Conservation (phyloP, 2,797 vertebrate genomes). For the Hipposideros larvatus region DNA sequence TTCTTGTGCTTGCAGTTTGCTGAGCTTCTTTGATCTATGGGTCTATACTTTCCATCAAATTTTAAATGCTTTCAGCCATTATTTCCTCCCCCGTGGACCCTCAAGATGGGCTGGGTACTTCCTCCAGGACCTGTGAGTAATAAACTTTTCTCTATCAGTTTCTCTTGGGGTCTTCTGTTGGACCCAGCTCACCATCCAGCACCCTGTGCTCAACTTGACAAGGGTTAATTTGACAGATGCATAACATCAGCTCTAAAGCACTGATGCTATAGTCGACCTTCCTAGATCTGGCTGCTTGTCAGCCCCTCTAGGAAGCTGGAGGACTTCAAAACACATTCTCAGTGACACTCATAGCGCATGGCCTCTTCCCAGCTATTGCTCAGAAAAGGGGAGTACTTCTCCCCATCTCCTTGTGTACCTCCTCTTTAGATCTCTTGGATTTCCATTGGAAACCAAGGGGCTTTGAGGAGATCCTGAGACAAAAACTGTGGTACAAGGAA, state of each 20-base stretch:
- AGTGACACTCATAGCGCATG: background rate
- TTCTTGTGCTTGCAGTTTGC: background rate
- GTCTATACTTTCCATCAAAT: constrained; percentile 17
- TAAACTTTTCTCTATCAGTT: background rate
- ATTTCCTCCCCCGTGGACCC: background rate
- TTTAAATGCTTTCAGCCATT: background rate
- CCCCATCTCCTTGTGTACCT: background rate
- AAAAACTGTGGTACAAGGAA: background rate
- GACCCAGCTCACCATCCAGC: background rate
- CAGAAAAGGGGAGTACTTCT: background rate
- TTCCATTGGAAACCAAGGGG: background rate
- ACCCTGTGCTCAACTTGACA: background rate
- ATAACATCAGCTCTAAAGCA: background rate
- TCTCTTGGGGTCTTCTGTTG: background rate
- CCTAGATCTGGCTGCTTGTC: background rate
- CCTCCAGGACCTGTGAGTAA: background rate
- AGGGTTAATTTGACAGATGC: background rate
- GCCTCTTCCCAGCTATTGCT: background rate
- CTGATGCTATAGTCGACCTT: background rate
- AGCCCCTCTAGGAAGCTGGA: background rate
- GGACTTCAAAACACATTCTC: background rate
- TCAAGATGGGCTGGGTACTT: background rate
- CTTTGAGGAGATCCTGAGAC: background rate
- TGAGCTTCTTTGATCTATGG: background rate
- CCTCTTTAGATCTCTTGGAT: background rate